Conservation (phyloP, 2,888 invertebrate genomes). For the Helobdella robusta region DNA sequence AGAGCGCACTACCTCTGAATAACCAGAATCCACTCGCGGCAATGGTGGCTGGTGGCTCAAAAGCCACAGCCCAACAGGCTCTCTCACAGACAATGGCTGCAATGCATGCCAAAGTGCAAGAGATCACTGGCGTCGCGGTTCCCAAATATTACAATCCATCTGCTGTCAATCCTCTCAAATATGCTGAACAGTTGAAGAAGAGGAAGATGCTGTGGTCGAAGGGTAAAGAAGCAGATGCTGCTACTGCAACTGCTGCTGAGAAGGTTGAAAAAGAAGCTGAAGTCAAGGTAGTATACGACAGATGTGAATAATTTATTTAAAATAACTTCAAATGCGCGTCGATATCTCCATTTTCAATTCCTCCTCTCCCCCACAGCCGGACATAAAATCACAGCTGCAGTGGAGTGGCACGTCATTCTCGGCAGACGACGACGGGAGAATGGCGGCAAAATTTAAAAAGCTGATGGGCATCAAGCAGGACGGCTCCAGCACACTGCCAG, state of each 20-base stretch:
- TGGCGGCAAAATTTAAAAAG: constrained; percentile 83
- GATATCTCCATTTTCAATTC: background rate
- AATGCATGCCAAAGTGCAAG: constrained; percentile 50
- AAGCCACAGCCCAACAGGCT: constrained; percentile 49
- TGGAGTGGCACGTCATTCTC: constrained; percentile 64
- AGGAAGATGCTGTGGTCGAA: constrained; percentile 73
- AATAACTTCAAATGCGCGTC: no score
- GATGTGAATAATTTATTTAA: background rate
- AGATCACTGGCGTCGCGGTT: constrained; percentile 53
- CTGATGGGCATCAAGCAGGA: constrained; percentile 65
- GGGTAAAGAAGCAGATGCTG: constrained; percentile 35
- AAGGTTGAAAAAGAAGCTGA: constrained; percentile 15
- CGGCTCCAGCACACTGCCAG: constrained; percentile 36
- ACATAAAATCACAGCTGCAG: constrained; percentile 31
- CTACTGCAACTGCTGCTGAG: background rate
- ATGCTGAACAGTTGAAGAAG: constrained; percentile 70
- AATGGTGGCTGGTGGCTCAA: constrained; percentile 32
- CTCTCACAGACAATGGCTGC: constrained; percentile 50
- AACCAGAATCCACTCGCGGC: constrained; percentile 34
- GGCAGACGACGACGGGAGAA: constrained; percentile 80
- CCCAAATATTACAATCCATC: constrained; percentile 68
- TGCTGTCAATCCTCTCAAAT: constrained; percentile 67
- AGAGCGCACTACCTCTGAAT: constrained; percentile 42
- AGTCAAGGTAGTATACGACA: background rate
- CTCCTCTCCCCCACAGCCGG: background rate